Conservation (phyloP, 2,888 invertebrate species). For the Oscheius sp. region DNA sequence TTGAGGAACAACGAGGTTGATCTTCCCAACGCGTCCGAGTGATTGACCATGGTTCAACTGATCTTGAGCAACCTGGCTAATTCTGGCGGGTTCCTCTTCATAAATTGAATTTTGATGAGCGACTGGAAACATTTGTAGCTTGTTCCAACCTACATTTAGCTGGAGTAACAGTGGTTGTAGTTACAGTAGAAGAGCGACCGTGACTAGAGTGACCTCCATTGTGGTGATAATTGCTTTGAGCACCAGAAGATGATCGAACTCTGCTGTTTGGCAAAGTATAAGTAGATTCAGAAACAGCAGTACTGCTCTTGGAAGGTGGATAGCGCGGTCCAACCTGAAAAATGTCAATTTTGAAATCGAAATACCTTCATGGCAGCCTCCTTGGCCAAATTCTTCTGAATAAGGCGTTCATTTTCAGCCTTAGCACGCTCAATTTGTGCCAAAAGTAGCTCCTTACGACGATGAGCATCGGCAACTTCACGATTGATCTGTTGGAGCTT, state of each 20-base stretch:
- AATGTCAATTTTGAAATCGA: not conserved
- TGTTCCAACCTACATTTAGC: not conserved
- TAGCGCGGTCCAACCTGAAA: not conserved
- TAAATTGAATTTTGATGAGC: slow-evolving; percentile 35
- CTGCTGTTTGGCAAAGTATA: not conserved
- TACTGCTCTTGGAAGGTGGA: slow-evolving; percentile 4
- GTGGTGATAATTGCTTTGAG: not conserved
- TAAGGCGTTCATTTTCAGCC: slow-evolving; percentile 38
- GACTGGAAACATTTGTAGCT: not conserved
- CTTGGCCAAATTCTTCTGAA: slow-evolving; percentile 43
- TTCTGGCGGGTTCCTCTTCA: slow-evolving; percentile 46
- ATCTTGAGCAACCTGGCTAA: slow-evolving; percentile 42
- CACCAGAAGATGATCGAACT: not conserved
- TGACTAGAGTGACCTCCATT: not conserved
- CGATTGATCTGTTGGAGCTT: slow-evolving; percentile 41
- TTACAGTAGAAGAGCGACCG: not conserved
- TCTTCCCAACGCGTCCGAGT: slow-evolving; percentile 43
- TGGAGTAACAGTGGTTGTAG: slow-evolving; percentile 9
- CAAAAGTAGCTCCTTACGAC: slow-evolving; percentile 24
- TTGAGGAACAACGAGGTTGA: slow-evolving; percentile 45
- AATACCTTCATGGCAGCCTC: slow-evolving; percentile 38
- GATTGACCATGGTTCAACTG: slow-evolving; percentile 45
- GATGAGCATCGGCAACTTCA: slow-evolving; percentile 40
- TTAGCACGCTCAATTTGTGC: slow-evolving; percentile 35
- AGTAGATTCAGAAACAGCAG: not conserved